Base-by-base conservation (phyloP, 2,797 vertebrate genomes). In the Sebastolobus alascanus region DNA sequence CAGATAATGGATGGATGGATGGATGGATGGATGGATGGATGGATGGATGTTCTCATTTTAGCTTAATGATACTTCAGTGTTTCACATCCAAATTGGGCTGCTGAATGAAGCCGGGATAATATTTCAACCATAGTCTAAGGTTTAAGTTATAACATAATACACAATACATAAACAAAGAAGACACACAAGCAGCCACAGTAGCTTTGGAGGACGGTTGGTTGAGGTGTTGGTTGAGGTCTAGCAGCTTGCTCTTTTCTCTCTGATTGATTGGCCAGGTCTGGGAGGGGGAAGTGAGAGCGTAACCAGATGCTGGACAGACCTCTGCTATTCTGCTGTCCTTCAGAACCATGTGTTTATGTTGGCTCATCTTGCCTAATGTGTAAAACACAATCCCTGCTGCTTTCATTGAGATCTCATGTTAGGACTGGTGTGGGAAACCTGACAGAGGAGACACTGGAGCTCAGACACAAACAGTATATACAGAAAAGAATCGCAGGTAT, bases 251-350 rank as follows among this genome's bases (percentile, higher is more conserved):
- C 54, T 72, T 74, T 80, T 35, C 61, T 77, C 82, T 89, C 76
- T 91, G 92, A 91, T 92, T 83, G 87, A 92, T 88, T 89, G 86
- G 68, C 82, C 90, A 93, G 91, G 90, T 92, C 89, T 94, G 85
- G 79, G 87, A 87, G 82, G 79, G 88, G 88, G 81, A 84, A 68
- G 61, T 40, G 76, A 80, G 83, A 87, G 78, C 37, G 80, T 90
- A 94, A 90, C 91, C 92, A 93, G 92, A 95, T 90, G 86, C 85
- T 80, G 82, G 86, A 90, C 78, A 73, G 83, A 86, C 77, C 43
- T 82, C 74, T 87, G 85, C 92, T 94, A 90, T 93, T 90, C 78
- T 78, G 85, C 90, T 90, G 88, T 93, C 91, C 88, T 93, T 89
- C 86, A 84, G 88, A 83, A 80, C 84, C 75, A 65, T 71, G 87